Percentiles rank a stretch among this genome's conserved stretches.
These are phyloP conservation scores for Colostygia pectinataria DNA, from an alignment of 2,888 invertebrate species.

Conservation along the genomic window DNA sequence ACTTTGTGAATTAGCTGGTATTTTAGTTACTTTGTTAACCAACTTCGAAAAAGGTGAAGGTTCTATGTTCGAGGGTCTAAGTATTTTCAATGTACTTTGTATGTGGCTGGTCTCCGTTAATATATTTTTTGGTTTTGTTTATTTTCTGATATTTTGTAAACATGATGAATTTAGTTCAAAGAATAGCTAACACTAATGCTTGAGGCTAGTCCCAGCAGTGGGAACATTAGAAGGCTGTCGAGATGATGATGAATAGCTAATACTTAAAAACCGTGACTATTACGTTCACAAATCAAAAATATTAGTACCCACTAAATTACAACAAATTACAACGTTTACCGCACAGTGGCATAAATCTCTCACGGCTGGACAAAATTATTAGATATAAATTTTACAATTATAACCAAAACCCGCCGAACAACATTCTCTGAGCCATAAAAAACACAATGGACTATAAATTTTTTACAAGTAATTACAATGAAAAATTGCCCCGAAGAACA, in stretches of 20 bases:
- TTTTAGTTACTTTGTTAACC: too few species aligned
- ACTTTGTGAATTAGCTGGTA: slow-evolving; percentile 11
- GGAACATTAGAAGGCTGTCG: too few species aligned
- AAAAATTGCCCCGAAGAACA: slow-evolving; percentile 58
- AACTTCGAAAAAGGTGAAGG: too few species aligned
- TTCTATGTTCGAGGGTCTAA: too few species aligned
- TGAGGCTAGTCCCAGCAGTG: too few species aligned
- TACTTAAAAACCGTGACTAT: neutral
- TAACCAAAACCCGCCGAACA: slow-evolving; percentile 43
- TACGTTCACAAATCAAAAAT: slow-evolving; percentile 22
- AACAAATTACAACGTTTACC: slow-evolving; percentile 47
- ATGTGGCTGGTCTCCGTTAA: too few species aligned
- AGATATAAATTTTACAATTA: slow-evolving; percentile 66
- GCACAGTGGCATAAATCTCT: slow-evolving; percentile 46
- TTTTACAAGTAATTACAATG: slow-evolving; percentile 76
- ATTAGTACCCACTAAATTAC: slow-evolving; percentile 26
- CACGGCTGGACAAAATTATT: slow-evolving; percentile 55
- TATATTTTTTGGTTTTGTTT: too few species aligned
- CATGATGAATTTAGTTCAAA: too few species aligned
- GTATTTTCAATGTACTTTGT: too few species aligned
- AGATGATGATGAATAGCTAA: too few species aligned
- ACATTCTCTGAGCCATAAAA: slow-evolving; percentile 53
- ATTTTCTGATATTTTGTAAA: too few species aligned
- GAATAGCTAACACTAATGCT: too few species aligned
- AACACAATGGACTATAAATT: slow-evolving; percentile 75